phyloP scores from a whole-genome alignment of 2,113 vertebrate genomes.

The Melanostigma gelatinosum region DNA sequence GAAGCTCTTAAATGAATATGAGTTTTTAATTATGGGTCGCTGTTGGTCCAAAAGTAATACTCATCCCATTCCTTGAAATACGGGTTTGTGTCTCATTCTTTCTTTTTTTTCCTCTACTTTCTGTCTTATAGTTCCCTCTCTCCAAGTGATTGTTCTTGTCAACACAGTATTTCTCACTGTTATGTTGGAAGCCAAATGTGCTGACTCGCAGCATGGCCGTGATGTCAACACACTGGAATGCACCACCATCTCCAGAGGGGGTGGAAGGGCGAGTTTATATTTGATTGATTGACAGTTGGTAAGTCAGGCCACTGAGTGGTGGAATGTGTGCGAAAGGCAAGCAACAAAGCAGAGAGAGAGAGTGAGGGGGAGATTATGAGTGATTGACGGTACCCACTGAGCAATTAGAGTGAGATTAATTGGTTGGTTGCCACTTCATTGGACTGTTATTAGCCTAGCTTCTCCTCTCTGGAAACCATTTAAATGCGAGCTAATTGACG shows the following conservation, averaged over 20 bases:
- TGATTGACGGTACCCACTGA: slow-evolving; percentile 68
- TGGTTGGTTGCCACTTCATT: slow-evolving; percentile 71
- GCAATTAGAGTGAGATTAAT: slow-evolving; percentile 76
- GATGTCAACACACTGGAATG: slow-evolving; percentile 65
- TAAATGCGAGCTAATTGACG: slow-evolving; percentile 71
- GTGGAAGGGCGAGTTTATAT: slow-evolving; percentile 37
- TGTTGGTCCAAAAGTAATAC: neutral
- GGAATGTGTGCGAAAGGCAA: slow-evolving; percentile 35
- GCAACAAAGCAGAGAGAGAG: slow-evolving; percentile 16
- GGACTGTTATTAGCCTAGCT: slow-evolving; percentile 69
- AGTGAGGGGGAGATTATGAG: slow-evolving; percentile 24
- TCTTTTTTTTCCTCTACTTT: neutral
- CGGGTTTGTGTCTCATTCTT: neutral
- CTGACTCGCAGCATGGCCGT: slow-evolving; percentile 53
- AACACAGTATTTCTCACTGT: slow-evolving; percentile 30
- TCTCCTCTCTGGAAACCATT: slow-evolving; percentile 66
- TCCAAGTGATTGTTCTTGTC: slow-evolving; percentile 4
- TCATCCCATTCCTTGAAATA: slow-evolving; percentile 5
- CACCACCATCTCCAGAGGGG: slow-evolving; percentile 35
- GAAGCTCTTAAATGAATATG: slow-evolving; percentile 18
- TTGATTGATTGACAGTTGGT: slow-evolving; percentile 73
- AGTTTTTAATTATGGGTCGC: neutral
- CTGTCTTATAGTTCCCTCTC: neutral
- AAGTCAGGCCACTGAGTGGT: slow-evolving; percentile 39
- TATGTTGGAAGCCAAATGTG: slow-evolving; percentile 51